A percentile compares a stretch with the other conserved stretches of the same genome.
Conservation (phyloP, 2,888 invertebrate genomes). For the Junonia oenone region DNA sequence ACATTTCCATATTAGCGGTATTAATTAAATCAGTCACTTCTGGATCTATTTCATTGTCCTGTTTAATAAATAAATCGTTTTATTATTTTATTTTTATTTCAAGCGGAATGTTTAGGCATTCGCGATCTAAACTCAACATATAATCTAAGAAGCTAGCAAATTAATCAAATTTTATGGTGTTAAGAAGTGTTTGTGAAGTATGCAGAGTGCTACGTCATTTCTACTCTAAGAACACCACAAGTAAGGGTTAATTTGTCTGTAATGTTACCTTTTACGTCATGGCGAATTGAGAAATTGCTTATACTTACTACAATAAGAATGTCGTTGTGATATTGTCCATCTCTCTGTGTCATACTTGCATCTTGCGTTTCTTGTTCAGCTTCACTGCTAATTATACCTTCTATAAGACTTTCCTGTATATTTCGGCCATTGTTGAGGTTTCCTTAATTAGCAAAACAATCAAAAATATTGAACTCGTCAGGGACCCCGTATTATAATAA, state of each 20-base stretch:
- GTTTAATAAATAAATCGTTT: conserved; percentile 22
- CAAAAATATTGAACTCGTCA: conserved; percentile 74
- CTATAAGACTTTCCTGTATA: conserved; percentile 71
- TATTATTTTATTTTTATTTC: background rate
- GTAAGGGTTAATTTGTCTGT: conserved; percentile 54
- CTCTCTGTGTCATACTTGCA: conserved; percentile 65
- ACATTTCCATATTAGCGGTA: conserved; percentile 91
- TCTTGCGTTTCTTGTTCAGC: conserved; percentile 71
- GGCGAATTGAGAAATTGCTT: conserved; percentile 44
- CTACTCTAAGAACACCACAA: conserved; percentile 74
- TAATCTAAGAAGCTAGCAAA: conserved; percentile 73
- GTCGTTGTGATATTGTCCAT: conserved; percentile 59
- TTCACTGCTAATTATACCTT: conserved; percentile 70
- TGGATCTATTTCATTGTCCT: conserved; percentile 79
- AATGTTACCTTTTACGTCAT: conserved; percentile 63
- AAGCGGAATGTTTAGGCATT: conserved; percentile 37
- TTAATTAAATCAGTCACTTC: conserved; percentile 84
- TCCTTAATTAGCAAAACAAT: conserved; percentile 79
- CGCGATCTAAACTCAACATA: conserved; percentile 52
- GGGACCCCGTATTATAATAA: conserved; percentile 63
- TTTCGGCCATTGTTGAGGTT: conserved; percentile 64
- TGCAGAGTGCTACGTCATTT: conserved; percentile 68
- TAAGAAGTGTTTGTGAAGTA: conserved; percentile 56
- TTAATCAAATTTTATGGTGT: conserved; percentile 67
- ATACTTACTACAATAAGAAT: conserved; percentile 68